These are phyloP conservation scores for Hydrozoanthus gracilis DNA, from an alignment of 92 coral and sea anemone genomes.

Conservation along the genomic window DNA sequence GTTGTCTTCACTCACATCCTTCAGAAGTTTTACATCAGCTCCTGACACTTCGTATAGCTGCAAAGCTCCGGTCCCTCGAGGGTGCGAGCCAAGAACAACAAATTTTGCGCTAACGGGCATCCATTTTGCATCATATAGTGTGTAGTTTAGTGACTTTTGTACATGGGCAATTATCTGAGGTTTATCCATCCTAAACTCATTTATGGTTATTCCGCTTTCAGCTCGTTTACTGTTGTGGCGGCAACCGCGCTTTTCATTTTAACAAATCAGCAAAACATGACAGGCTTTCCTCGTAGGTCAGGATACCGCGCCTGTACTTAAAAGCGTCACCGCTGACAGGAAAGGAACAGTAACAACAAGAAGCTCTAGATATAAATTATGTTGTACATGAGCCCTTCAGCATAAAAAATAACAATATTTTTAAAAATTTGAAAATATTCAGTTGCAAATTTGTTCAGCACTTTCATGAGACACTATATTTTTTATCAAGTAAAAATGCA, in stretches of 20 bases:
- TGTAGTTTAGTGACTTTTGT: slow-evolving; percentile 81
- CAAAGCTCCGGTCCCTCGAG: slow-evolving; percentile 98
- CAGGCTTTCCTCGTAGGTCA: slow-evolving; percentile 39
- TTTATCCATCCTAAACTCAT: slow-evolving; percentile 64
- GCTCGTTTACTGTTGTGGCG: not conserved
- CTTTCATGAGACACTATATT: too few relatives aligned
- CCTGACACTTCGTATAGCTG: slow-evolving; percentile 97
- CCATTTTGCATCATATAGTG: slow-evolving; percentile 93
- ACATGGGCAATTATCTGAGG: slow-evolving; percentile 95
- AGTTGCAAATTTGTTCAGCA: too few relatives aligned
- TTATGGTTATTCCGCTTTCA: not conserved
- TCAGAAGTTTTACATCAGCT: slow-evolving; percentile 82
- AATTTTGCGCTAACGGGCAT: slow-evolving; percentile 95
- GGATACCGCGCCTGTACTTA: slow-evolving; percentile 17
- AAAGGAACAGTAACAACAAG: not conserved
- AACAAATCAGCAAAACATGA: not conserved
- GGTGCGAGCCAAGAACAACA: slow-evolving; percentile 96
- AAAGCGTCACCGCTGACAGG: slow-evolving; percentile 11
- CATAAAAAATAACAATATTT: too few relatives aligned
- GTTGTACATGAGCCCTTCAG: too few relatives aligned
- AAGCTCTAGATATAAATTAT: too few relatives aligned
- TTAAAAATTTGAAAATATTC: too few relatives aligned
- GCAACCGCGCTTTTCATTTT: too few relatives aligned
- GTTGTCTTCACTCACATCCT: slow-evolving; percentile 75
- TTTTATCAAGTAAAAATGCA: too few relatives aligned